Evolutionary conservation across 1,140 invertebrate genomes (phyloP), one percentile per base, ranked within the genome.

Genomic region (Sminthurinus signatus): DNA sequence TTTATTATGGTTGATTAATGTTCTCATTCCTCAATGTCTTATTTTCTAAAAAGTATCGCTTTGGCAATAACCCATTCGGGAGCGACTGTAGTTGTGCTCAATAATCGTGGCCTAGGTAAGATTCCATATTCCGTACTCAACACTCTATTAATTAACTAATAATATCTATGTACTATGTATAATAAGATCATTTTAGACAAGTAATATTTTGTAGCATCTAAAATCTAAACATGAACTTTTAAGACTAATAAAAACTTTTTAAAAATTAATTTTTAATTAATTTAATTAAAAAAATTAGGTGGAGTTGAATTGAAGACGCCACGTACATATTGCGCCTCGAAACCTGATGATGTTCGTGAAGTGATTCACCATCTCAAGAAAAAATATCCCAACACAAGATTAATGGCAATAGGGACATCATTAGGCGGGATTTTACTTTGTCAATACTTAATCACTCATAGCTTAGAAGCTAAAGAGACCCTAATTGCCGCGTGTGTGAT

Each of bases 321-420:
- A 60, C 82, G 87, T 65, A 84, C 88, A 29, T 93, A 92, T 76
- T 89, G 86, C 76, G 90, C 89, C 32, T 79, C 87, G 32, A 88
- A 90, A 75, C 84, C 81, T 74, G 88, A 88, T 65, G 91, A 94
- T 78, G 79, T 92, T 52, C 80, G 81, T 3, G 85, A 87, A 78
- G 89, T 89, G 57, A 77, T 93, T 39, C 77, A 81, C 23, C 84
- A 89, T 75, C 83, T 93, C 54, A 82, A 81, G 46, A 77, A 77
- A 58, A 78, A 76, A 42, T 78, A 83, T 74, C 85, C 85, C 1
- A 76, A 80, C 69, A 81, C 82, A 23, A 85, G 84, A 61, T 76
- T 93, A 42, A 83, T 87, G 58, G 90, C 86, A 17, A 84, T 83
- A 8, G 91, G 90, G 21, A 85, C 93, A 64, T 92, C 89, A 17